Evolutionary conservation across 2,888 invertebrate genomes (phyloP).

Genomic region (Petrophora chlorosata): DNA sequence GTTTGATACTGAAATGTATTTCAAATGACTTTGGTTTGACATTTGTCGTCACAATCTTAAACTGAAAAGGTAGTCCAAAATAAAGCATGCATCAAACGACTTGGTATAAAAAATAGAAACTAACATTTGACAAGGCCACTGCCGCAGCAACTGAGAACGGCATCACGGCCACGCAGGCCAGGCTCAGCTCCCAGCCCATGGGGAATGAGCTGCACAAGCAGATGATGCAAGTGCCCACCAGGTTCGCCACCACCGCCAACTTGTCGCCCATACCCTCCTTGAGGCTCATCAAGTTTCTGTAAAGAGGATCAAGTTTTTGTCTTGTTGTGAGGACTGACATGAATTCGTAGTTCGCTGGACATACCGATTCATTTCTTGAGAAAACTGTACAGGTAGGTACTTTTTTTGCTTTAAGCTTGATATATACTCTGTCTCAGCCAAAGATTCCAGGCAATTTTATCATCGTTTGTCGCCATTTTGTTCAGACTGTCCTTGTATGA

Average conservation of each 20-base stretch:
- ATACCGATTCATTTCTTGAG: no score
- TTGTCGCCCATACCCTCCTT: conserved; percentile 94
- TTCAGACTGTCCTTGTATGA: no score
- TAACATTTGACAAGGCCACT: conserved; percentile 88
- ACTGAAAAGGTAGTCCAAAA: no score
- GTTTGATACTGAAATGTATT: conserved; percentile 79
- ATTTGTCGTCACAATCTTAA: neutral
- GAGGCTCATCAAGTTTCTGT: conserved; percentile 89
- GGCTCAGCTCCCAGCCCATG: conserved; percentile 92
- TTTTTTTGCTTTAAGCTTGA: no score
- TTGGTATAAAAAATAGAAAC: conserved; percentile 32
- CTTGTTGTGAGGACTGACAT: no score
- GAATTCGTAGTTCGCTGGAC: no score
- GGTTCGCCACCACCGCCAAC: conserved; percentile 88
- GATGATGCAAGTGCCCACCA: conserved; percentile 87
- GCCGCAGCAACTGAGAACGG: conserved; percentile 90
- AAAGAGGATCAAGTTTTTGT: no score
- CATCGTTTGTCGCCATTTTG: no score
- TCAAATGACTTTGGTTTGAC: neutral
- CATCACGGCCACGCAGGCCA: conserved; percentile 90
- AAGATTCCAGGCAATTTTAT: no score
- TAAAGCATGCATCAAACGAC: neutral
- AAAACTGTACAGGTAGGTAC: no score
- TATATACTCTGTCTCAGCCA: no score
- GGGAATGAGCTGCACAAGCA: conserved; percentile 89